Conservation (phyloP, 1,140 invertebrate species). For the Palaemon carinicauda region DNA sequence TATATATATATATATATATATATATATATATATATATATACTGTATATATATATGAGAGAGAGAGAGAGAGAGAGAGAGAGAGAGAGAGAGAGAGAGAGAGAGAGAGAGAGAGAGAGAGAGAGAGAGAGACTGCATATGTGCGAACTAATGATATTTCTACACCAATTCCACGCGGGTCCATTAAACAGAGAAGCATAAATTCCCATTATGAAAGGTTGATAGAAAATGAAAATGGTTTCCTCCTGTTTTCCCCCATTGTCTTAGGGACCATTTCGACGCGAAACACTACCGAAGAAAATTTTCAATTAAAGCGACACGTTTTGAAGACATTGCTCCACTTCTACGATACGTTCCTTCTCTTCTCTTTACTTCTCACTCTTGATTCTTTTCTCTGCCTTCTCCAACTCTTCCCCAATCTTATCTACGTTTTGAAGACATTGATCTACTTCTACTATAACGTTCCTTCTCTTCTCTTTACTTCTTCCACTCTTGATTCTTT, state of each 20-base stretch:
- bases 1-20: not conserved
- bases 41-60: not conserved
- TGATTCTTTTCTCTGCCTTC: not conserved
- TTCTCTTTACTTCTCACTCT: too few relatives aligned
- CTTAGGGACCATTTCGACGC: not conserved
- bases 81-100: not conserved
- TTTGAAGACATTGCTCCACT: too few relatives aligned
- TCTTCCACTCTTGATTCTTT: too few relatives aligned
- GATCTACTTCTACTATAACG: too few relatives aligned
- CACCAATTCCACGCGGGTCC: too few relatives aligned
- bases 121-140: not conserved
- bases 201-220: too few relatives aligned
- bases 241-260: not conserved
- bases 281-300: not conserved
- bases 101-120: not conserved
- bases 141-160: too few relatives aligned
- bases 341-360: too few relatives aligned
- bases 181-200: too few relatives aligned
- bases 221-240: too few relatives aligned
- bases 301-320: not conserved
- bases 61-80: not conserved
- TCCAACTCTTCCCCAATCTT: not conserved
- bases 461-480: too few relatives aligned
- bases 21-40: not conserved
- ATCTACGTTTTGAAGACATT: too few relatives aligned